Percentiles rank a stretch among this genome's conserved stretches.
Conservation (phyloP, 2,888 invertebrate genomes). For the Hypolimnas misippus region DNA sequence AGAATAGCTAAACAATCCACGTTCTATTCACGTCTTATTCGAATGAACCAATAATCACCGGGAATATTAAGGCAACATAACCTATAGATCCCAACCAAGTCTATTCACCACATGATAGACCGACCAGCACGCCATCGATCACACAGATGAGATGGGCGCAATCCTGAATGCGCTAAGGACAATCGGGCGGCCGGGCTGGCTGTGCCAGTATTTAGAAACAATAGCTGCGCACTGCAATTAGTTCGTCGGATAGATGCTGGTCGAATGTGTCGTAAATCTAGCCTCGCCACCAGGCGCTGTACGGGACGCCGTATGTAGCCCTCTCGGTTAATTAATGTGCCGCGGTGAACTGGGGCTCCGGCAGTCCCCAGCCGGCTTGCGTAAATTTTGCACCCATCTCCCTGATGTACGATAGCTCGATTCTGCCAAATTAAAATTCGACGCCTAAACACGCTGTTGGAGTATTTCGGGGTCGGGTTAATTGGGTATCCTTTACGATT, state of each 20-base stretch:
- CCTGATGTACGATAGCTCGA: constrained; percentile 67
- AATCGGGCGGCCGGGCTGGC: constrained; percentile 11
- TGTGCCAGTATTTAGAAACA: constrained; percentile 74
- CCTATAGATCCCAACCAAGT: too few species aligned
- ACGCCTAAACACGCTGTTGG: constrained; percentile 50
- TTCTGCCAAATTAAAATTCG: constrained; percentile 72
- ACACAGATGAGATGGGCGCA: constrained; percentile 17
- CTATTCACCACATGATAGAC: too few species aligned
- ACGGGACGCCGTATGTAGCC: constrained; percentile 79
- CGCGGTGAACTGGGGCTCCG: constrained; percentile 71
- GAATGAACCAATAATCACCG: too few species aligned
- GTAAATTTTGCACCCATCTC: constrained; percentile 79
- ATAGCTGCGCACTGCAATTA: constrained; percentile 80
- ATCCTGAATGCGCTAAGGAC: constrained; percentile 26
- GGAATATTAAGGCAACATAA: too few species aligned
- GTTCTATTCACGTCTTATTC: too few species aligned
- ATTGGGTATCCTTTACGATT: constrained; percentile 23
- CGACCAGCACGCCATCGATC: constrained; percentile 29
- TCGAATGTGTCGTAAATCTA: constrained; percentile 80
- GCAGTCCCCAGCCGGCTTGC: constrained; percentile 64
- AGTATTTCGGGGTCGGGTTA: constrained; percentile 23
- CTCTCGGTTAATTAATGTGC: constrained; percentile 81
- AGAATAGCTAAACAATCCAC: too few species aligned
- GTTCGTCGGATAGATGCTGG: constrained; percentile 82
- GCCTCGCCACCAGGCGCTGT: constrained; percentile 76